Evolutionary conservation across 2,797 vertebrate genomes (phyloP).

Genomic region (Tapera naevia): DNA sequence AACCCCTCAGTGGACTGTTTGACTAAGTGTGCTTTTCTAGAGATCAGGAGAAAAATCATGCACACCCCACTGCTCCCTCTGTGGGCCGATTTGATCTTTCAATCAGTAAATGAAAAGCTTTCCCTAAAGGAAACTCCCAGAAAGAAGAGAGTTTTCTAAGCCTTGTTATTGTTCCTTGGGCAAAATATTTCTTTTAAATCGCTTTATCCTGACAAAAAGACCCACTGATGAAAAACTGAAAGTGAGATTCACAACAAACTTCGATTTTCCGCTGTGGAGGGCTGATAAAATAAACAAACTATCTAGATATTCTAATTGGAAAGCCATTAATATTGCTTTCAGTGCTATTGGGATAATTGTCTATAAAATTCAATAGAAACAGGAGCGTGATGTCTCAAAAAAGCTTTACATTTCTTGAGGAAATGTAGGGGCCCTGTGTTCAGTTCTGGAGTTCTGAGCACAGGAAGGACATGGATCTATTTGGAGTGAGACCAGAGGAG

Average conservation of each 20-base stretch:
- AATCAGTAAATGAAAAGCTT: slow-evolving; percentile 36
- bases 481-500: too few species aligned
- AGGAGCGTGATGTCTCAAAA: neutral
- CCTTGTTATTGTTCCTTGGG: slow-evolving; percentile 25
- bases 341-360: neutral
- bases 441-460: too few species aligned
- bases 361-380: neutral
- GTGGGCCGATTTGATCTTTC: slow-evolving; percentile 32
- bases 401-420: neutral
- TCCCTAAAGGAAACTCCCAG: slow-evolving; percentile 47
- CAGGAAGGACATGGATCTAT: too few species aligned
- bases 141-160: neutral
- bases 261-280: neutral
- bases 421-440: neutral
- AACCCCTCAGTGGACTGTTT: neutral
- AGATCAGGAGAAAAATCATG: slow-evolving; percentile 6
- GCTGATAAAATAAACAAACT: neutral
- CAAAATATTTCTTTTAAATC: slow-evolving; percentile 29
- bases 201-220: neutral
- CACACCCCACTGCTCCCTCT: slow-evolving; percentile 25
- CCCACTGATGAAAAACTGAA: neutral
- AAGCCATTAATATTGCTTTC: slow-evolving; percentile 34
- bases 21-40: neutral
- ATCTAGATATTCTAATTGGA: neutral
- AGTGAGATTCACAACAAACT: neutral